Percentiles rank a stretch among this genome's conserved stretches.
phyloP scores from a whole-genome alignment of 2,113 vertebrate genomes.

The Pampusana beccarii region DNA sequence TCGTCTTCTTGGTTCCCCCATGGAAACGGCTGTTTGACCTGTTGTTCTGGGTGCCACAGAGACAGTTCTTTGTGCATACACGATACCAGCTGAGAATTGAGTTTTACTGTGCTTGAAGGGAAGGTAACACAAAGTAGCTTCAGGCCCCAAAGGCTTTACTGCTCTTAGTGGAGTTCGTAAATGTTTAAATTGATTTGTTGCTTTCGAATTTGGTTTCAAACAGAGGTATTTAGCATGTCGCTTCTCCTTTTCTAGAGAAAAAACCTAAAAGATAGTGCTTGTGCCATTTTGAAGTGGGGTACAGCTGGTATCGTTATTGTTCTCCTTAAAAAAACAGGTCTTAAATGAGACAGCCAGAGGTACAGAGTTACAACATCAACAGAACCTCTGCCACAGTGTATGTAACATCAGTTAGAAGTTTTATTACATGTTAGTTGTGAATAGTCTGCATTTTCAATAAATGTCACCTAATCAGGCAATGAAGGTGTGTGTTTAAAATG shows the following conservation, averaged over 20 bases:
- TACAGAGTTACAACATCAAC: neutral
- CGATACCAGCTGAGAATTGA: neutral
- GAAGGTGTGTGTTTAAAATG: neutral
- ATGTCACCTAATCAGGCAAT: neutral
- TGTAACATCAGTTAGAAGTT: neutral
- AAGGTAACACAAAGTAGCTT: neutral
- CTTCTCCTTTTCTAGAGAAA: neutral
- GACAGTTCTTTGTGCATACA: neutral
- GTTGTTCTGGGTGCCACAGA: neutral
- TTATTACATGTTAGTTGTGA: neutral
- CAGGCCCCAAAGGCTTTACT: neutral
- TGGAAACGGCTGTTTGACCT: neutral
- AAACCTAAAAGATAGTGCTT: neutral
- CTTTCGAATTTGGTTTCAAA: neutral
- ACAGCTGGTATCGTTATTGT: neutral
- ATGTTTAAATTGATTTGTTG: neutral
- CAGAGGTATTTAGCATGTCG: neutral
- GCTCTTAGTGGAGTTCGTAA: neutral
- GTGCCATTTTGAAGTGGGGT: neutral
- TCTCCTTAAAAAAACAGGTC: neutral
- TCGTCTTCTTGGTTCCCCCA: neutral
- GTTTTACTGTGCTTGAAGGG: neutral
- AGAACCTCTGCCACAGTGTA: neutral
- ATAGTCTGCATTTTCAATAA: neutral
- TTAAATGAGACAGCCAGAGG: neutral